These are phyloP conservation scores for Neodiprion virginianus DNA, from an alignment of 1,140 invertebrate species.

Conservation along the genomic window DNA sequence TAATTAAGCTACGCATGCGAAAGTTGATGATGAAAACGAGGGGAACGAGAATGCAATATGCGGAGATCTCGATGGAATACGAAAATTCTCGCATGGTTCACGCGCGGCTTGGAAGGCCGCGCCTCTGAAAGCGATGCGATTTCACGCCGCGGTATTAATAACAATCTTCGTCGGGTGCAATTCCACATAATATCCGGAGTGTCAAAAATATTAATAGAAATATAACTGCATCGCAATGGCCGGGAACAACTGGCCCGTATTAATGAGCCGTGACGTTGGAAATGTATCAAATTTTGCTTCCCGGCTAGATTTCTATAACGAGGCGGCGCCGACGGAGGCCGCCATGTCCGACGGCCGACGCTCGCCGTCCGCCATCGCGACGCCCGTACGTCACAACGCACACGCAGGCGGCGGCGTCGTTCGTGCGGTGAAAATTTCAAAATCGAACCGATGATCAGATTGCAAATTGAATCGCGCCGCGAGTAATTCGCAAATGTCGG, in stretches of 20 bases:
- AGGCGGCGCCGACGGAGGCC: constrained; percentile 8
- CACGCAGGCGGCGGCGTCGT: neutral
- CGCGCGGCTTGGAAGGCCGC: too few species aligned
- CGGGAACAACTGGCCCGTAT: constrained; percentile 45
- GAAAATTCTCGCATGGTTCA: too few species aligned
- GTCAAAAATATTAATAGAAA: constrained; percentile 51
- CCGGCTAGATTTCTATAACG: constrained; percentile 39
- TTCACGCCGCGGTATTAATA: too few species aligned
- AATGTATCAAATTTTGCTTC: constrained; percentile 55
- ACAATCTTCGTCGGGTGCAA: too few species aligned
- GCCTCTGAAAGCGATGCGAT: too few species aligned
- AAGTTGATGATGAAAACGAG: too few species aligned
- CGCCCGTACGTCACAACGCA: neutral
- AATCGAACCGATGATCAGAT: too few species aligned
- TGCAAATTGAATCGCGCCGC: neutral
- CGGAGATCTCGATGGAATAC: too few species aligned
- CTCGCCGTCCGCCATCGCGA: constrained; percentile 28
- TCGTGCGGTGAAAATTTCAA: too few species aligned
- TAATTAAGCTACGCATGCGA: too few species aligned
- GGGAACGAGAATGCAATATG: too few species aligned
- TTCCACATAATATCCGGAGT: neutral
- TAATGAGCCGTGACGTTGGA: constrained; percentile 53
- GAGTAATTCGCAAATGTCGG: too few species aligned
- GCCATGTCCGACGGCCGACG: constrained; percentile 21
- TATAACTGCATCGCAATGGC: constrained; percentile 40